These are phyloP conservation scores for Colinus virginianus DNA, from an alignment of 2,113 vertebrate species.

Conservation along the genomic window DNA sequence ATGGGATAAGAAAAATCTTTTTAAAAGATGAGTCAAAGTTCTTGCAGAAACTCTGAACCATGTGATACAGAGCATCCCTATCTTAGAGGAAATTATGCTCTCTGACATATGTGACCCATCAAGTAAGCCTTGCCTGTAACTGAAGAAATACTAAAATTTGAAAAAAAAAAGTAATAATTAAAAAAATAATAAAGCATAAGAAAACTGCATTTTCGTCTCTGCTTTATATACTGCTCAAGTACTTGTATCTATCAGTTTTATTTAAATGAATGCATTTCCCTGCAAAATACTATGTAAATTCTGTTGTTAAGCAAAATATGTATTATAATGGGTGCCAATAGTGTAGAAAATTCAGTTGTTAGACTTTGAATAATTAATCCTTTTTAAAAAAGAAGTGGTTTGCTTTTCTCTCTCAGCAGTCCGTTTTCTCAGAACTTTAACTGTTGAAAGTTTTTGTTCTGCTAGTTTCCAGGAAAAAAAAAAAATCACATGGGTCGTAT, in stretches of 20 bases:
- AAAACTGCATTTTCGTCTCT: not conserved
- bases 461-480: not conserved
- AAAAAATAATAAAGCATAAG: not conserved
- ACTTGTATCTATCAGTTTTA: not conserved
- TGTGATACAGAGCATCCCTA: rapidly evolving
- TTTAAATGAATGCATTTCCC: not conserved
- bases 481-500: not conserved
- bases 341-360: not conserved
- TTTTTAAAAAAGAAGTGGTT: not conserved
- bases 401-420: not conserved
- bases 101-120: not conserved
- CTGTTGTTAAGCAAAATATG: not conserved
- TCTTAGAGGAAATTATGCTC: not conserved
- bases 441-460: not conserved
- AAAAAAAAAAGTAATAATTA: not conserved
- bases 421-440: not conserved
- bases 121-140: not conserved
- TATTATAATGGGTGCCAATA: not conserved
- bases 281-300: not conserved
- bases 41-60: not conserved
- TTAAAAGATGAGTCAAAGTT: not conserved
- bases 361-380: not conserved
- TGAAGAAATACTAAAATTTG: not conserved
- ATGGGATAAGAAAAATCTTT: not conserved
- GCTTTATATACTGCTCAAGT: not conserved